These are phyloP conservation scores for Acleris sparsana DNA, from an alignment of 2,888 invertebrate species.

Conservation along the genomic window DNA sequence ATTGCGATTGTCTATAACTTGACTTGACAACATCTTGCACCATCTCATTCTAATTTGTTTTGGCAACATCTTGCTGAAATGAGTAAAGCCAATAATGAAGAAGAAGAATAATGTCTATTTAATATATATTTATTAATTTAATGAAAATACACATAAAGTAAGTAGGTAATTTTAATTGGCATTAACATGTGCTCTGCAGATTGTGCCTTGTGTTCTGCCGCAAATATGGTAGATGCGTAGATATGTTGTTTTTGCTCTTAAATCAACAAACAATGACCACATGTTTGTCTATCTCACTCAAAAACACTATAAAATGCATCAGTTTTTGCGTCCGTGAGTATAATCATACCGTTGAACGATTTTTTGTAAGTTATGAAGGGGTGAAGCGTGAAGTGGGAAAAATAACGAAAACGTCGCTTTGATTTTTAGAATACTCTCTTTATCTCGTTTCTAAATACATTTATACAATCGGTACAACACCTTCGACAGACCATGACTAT, in stretches of 20 bases:
- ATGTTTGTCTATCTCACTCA: conserved; percentile 10
- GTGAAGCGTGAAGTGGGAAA: not conserved
- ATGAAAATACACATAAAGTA: no score
- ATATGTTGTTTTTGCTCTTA: conserved; percentile 13
- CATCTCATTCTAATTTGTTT: no score
- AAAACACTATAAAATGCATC: no score
- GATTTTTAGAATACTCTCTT: conserved; percentile 42
- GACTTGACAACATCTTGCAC: no score
- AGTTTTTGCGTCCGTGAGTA: no score
- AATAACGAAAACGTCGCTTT: conserved; percentile 24
- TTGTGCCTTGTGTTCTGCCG: conserved; percentile 39
- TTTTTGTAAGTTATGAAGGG: not conserved
- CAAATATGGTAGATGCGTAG: conserved; percentile 9
- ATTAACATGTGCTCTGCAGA: conserved; percentile 53
- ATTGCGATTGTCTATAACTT: no score
- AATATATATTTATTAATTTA: no score
- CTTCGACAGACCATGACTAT: conserved; percentile 46
- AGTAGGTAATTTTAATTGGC: no score
- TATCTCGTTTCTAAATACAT: conserved; percentile 62
- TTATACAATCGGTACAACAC: conserved; percentile 57
- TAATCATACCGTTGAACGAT: no score
- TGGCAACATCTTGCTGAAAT: no score
- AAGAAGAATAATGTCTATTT: no score
- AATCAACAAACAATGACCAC: conserved; percentile 28
- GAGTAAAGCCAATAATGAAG: no score